Conservation (phyloP, 1,140 invertebrate genomes). For the Drosophila sucinea region DNA sequence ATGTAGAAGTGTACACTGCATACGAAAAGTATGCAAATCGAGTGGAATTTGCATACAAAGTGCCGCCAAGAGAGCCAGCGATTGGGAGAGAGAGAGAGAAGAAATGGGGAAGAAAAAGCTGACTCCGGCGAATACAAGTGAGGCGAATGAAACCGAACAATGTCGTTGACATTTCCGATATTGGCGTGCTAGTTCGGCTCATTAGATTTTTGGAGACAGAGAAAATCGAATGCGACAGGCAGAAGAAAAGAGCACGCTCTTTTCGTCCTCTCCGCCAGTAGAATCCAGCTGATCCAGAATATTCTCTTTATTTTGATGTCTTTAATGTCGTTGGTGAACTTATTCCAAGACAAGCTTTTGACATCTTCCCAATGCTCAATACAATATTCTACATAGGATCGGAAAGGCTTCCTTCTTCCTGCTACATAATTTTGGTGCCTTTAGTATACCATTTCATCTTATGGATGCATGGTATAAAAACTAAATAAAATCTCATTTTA, state of each 20-base stretch:
- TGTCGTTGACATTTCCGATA: not conserved
- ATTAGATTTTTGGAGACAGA: not conserved
- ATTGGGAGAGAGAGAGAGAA: not conserved
- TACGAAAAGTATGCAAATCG: slow-evolving; percentile 76
- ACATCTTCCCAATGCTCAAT: too few relatives aligned
- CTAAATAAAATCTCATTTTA: not conserved
- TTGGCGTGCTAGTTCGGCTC: not conserved
- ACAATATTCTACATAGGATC: too few relatives aligned
- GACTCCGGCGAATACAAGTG: not conserved
- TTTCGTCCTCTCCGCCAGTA: too few relatives aligned
- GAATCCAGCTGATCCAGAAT: too few relatives aligned
- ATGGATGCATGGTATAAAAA: not conserved
- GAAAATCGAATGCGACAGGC: too few relatives aligned
- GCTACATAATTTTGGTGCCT: too few relatives aligned
- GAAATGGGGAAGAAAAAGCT: not conserved
- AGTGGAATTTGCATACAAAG: slow-evolving; percentile 76
- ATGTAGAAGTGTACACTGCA: slow-evolving; percentile 52
- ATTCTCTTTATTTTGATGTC: too few relatives aligned
- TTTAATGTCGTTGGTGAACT: too few relatives aligned
- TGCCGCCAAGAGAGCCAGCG: slow-evolving; percentile 60
- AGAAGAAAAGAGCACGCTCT: too few relatives aligned
- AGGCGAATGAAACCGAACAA: not conserved
- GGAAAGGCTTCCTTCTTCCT: too few relatives aligned
- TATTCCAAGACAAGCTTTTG: too few relatives aligned
- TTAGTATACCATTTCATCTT: too few relatives aligned